Evolutionary conservation across 2,888 invertebrate genomes (phyloP).

Genomic region (Adelphocoris suturalis): DNA sequence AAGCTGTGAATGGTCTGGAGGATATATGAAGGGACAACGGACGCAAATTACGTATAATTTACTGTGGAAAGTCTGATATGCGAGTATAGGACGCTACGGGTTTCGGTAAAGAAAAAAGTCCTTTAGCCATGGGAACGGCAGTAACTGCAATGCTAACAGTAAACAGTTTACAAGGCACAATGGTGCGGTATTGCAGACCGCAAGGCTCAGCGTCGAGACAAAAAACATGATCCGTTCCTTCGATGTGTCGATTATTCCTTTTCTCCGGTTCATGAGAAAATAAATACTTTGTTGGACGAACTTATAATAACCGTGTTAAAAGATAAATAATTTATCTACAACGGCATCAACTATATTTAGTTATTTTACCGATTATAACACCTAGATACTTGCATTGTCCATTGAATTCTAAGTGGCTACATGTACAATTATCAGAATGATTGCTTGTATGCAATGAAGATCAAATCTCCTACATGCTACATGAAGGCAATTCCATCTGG

Average conservation of each 20-base stretch:
- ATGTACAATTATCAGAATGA: too few species aligned
- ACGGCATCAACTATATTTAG: too few species aligned
- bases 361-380: too few species aligned
- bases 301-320: too few species aligned
- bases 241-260: background rate
- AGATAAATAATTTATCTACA: too few species aligned
- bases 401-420: too few species aligned
- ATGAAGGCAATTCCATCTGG: too few species aligned
- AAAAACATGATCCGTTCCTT: background rate
- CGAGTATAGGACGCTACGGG: background rate
- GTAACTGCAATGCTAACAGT: slow-evolving; percentile 18
- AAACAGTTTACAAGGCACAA: slow-evolving; percentile 1
- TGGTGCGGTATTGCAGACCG: slow-evolving; percentile 27
- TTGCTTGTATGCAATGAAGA: too few species aligned
- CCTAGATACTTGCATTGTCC: too few species aligned
- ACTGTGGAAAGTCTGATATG: background rate
- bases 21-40: background rate
- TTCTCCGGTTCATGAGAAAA: background rate
- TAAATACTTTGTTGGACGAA: too few species aligned
- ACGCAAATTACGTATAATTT: slow-evolving; percentile 14
- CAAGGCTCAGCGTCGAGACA: background rate
- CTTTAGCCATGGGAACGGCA: slow-evolving; percentile 25
- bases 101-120: background rate
- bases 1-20: background rate
- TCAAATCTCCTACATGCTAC: too few species aligned